These are phyloP conservation scores for Zapornia atra DNA, from an alignment of 2,113 vertebrate species.

Conservation along the genomic window DNA sequence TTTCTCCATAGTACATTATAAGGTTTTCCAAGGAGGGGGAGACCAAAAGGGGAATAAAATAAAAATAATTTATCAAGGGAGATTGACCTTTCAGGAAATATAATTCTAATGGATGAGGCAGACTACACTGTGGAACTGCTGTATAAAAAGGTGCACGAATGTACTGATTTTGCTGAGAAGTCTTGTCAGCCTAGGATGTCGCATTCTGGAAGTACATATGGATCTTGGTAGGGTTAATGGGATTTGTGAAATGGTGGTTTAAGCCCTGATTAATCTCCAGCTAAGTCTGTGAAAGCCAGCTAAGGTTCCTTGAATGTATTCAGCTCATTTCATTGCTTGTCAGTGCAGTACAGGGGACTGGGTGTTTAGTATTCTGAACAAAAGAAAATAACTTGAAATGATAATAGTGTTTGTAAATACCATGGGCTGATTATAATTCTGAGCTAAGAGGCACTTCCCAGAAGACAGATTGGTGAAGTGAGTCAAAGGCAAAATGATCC, in stretches of 20 bases:
- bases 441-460: background rate
- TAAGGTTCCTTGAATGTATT: background rate
- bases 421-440: background rate
- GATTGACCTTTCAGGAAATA: slow-evolving; percentile 37
- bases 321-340: background rate
- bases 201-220: background rate
- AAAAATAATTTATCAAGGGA: slow-evolving; percentile 44
- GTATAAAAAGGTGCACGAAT: background rate
- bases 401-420: background rate
- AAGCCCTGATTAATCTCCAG: background rate
- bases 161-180: background rate
- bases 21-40: background rate
- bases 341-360: background rate
- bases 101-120: slow-evolving; percentile 22
- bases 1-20: background rate
- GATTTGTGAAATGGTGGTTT: background rate
- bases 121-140: background rate
- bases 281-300: background rate
- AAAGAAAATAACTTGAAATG: background rate
- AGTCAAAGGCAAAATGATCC: background rate
- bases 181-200: background rate
- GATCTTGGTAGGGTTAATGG: background rate
- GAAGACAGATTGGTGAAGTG: background rate
- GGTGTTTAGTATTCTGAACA: background rate
- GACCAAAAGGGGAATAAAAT: background rate